These are phyloP conservation scores for Psix sp. DNA, from an alignment of 1,140 invertebrate genomes.

Conservation along the genomic window DNA sequence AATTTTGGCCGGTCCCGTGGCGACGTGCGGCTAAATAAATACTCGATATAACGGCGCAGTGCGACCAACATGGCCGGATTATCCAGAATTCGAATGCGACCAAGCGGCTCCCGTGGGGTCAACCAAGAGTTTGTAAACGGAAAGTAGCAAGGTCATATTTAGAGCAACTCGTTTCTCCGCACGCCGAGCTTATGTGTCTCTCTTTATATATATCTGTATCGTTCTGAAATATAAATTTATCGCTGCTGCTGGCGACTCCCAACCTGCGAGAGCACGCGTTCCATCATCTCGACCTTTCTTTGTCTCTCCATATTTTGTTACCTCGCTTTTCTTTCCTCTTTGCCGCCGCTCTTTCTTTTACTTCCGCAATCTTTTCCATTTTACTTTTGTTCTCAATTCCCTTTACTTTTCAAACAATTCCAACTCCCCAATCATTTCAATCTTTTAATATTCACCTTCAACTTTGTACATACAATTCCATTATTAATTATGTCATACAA, in stretches of 20 bases:
- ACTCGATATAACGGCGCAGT: constrained; percentile 59
- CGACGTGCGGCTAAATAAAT: constrained; percentile 57
- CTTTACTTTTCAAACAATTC: neutral
- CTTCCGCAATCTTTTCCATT: constrained; percentile 5
- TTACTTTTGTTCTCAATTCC: constrained; percentile 8
- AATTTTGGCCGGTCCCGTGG: constrained; percentile 29
- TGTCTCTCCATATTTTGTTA: neutral
- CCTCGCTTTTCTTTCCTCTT: constrained; percentile 1
- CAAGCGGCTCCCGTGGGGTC: constrained; percentile 59
- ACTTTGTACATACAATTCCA: too few relatives aligned
- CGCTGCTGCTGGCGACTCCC: constrained; percentile 4
- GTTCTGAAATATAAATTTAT: constrained; percentile 25
- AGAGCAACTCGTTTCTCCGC: constrained; percentile 54
- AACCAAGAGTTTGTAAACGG: constrained; percentile 58
- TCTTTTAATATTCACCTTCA: neutral
- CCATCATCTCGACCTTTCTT: neutral
- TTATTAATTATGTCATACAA: too few relatives aligned
- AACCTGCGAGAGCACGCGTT: neutral
- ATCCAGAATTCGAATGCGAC: constrained; percentile 57
- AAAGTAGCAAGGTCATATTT: constrained; percentile 64
- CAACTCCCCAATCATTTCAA: too few relatives aligned
- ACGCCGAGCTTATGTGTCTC: constrained; percentile 24
- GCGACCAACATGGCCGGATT: constrained; percentile 58
- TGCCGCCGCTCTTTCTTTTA: constrained; percentile 1
- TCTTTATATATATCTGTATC: constrained; percentile 21